These are phyloP conservation scores for Meta bourneti DNA, from an alignment of 2,888 invertebrate genomes.

Conservation along the genomic window DNA sequence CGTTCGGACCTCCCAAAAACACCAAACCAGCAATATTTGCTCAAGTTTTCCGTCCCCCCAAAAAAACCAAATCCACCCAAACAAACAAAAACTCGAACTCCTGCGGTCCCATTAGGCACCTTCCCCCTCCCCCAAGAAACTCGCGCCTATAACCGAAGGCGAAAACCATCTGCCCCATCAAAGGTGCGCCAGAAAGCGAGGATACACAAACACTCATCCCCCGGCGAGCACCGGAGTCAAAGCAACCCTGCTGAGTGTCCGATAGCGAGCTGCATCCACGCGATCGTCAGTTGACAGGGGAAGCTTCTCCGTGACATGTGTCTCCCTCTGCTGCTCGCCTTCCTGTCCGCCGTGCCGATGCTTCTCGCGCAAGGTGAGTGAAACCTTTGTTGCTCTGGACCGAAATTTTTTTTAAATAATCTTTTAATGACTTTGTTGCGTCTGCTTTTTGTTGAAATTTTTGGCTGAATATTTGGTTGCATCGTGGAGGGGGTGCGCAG, in stretches of 20 bases:
- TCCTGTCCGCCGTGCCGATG: constrained; percentile 46
- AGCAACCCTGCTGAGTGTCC: constrained; percentile 34
- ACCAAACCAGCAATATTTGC: neutral
- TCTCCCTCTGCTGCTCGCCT: constrained; percentile 39
- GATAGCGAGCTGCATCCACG: neutral
- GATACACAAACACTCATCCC: neutral
- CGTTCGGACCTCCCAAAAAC: neutral
- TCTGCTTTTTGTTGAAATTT: too few species aligned
- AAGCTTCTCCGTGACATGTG: constrained; percentile 41
- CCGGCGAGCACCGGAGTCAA: constrained; percentile 21
- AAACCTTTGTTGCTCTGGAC: neutral
- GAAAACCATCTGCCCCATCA: neutral
- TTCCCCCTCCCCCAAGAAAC: neutral
- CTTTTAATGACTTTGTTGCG: too few species aligned
- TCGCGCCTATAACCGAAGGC: neutral
- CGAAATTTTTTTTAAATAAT: neutral
- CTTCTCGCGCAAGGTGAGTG: constrained; percentile 61
- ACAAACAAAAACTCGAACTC: constrained; percentile 23
- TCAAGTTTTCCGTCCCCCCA: neutral
- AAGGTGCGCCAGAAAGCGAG: neutral
- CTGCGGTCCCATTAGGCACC: constrained; percentile 22
- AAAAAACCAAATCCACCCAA: neutral
- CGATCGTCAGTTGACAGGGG: constrained; percentile 37
- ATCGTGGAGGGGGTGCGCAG: too few species aligned
- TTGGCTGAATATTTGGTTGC: too few species aligned